Evolutionary conservation across 2,113 vertebrate species (phyloP), one percentile per base, ranked within the genome.

Genomic region (Pandion haliaetus): DNA sequence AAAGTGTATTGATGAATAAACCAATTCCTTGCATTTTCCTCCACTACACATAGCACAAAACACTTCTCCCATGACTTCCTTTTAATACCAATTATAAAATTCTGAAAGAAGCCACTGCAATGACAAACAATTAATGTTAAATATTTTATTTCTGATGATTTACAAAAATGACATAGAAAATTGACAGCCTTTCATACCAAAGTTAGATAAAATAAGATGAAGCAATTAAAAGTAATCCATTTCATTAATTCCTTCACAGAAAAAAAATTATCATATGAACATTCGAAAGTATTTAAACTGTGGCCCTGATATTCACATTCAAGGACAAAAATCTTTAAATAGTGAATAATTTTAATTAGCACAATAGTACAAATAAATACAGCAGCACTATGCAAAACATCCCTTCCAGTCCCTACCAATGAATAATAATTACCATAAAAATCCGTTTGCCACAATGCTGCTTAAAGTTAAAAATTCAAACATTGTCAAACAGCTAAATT

Each of bases 161-260:
- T 97, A 97, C 88, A 96, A 97, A 91, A 95, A 66, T 49, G 18
- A 95, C 90, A 88, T 95, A 84, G 36, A 97, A 97, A 96, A 96
- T 26, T 65, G 81, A 94, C 80, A 91, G n/a, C 78, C 36, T 90
- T 62, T 89, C 50, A 96, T 91, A 86, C 81, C 50, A 90, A 95
- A 93, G 94, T 93, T 86, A 78, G 85, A 72, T 57, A 79, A 63
- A 63, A 42, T 79, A 94, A 93, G 80, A 95, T 52, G 40, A 97
- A 91, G 63, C 13, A 15, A 83, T 96, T 90, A 87, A 83, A 93
- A 97, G 93, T 82, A 67, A 95, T 25, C 71, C 10, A 59, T 34
- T 71, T 62, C 8, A 7, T 87, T 13, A 85, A 23, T 71, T 88
- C 63, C 50, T 69, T 94, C 72, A 95, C 96, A 94, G 57, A 85